Evolutionary conservation across 2,888 invertebrate genomes (phyloP).

Genomic region (Copidosoma aretas): DNA sequence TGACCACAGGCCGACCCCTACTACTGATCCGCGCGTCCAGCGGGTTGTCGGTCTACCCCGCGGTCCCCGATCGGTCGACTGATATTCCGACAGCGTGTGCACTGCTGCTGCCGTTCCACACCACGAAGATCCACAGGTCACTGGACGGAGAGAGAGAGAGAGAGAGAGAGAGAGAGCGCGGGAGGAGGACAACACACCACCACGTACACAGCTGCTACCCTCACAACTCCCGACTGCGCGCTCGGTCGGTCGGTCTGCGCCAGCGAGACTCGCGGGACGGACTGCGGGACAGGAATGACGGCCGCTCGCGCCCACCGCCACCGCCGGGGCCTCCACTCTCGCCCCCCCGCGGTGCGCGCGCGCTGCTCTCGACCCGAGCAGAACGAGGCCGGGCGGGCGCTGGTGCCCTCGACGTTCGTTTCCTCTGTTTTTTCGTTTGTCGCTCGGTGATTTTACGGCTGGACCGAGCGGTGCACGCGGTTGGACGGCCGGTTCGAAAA

Average conservation of each 20-base stretch:
- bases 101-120: not conserved
- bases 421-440: too few species aligned
- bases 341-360: too few species aligned
- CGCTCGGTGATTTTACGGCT: too few species aligned
- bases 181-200: not conserved
- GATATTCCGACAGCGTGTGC: not conserved
- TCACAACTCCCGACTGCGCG: not conserved
- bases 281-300: constrained; percentile 57
- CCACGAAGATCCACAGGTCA: not conserved
- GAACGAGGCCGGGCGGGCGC: too few species aligned
- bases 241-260: not conserved
- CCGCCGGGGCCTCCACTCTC: constrained; percentile 8
- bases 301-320: constrained; percentile 9
- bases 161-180: not conserved
- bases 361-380: not conserved
- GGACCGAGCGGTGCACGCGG: too few species aligned
- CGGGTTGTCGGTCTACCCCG: too few species aligned
- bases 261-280: constrained; percentile 55
- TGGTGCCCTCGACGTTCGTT: too few species aligned
- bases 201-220: not conserved
- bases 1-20: constrained; percentile 2
- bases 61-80: constrained; percentile 7
- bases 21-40: constrained; percentile 1
- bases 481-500: too few species aligned
- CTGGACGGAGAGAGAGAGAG: not conserved